Percentiles rank a stretch among this genome's conserved stretches.
phyloP scores from a whole-genome alignment of 2,888 invertebrate species.

The Bembecia ichneumoniformis region DNA sequence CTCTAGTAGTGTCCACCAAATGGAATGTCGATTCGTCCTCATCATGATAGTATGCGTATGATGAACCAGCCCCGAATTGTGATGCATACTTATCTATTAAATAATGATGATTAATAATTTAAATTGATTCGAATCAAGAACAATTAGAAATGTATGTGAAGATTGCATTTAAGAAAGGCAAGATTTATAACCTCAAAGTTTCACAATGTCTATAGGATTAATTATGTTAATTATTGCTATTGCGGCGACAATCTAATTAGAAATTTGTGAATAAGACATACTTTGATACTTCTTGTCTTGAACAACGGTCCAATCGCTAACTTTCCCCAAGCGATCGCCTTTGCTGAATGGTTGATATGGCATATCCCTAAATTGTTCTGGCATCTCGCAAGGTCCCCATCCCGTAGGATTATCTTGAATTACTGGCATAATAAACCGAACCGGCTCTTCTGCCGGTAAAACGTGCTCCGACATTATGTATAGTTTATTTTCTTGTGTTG shows the following conservation, averaged over 20 bases:
- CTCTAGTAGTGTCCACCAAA: constrained; percentile 93
- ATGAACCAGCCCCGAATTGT: constrained; percentile 93
- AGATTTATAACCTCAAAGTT: constrained; percentile 9
- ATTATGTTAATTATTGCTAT: neutral
- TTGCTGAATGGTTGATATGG: constrained; percentile 99
- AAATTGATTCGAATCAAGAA: neutral
- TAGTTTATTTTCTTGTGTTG: constrained; percentile 2
- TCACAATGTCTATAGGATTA: neutral
- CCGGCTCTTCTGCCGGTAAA: constrained; percentile 71
- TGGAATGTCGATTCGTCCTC: constrained; percentile 99
- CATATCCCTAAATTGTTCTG: constrained; percentile 95
- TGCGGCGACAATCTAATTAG: neutral
- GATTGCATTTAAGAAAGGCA: neutral
- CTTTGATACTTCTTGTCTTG: constrained; percentile 95
- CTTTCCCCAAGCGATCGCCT: constrained; percentile 97
- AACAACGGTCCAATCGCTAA: constrained; percentile 98
- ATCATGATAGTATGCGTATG: constrained; percentile 98
- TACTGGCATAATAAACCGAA: constrained; percentile 79
- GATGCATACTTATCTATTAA: constrained; percentile 88
- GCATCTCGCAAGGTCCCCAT: constrained; percentile 97
- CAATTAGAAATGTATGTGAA: neutral
- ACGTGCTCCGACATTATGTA: constrained; percentile 63
- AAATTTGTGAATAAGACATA: constrained; percentile 53
- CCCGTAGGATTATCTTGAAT: constrained; percentile 91
- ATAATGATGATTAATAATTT: neutral